Conservation (phyloP, 2,113 vertebrate genomes). For the Mirza zaza region DNA sequence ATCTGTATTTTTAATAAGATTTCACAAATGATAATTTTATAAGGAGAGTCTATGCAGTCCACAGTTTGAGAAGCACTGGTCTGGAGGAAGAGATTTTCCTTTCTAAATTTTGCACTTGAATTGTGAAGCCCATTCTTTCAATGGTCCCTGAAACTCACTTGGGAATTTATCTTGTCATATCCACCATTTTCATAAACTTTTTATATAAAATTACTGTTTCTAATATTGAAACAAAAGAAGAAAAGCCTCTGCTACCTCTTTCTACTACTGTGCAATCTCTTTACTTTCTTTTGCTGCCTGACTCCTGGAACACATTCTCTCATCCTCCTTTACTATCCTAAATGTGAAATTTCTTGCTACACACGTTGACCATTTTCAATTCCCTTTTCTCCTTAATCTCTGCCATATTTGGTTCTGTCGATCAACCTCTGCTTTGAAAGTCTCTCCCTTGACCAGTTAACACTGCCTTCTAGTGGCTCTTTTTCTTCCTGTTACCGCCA, state of each 20-base stretch:
- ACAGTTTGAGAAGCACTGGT: not conserved
- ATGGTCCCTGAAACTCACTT: not conserved
- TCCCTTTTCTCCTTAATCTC: not conserved
- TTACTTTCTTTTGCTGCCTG: conserved; percentile 24
- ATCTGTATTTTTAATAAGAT: conserved; percentile 14
- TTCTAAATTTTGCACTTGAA: not conserved
- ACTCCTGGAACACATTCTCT: not conserved
- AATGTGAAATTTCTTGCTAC: conserved; percentile 24
- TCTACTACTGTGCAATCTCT: not conserved
- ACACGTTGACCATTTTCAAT: not conserved
- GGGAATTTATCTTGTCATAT: not conserved
- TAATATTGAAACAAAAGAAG: conserved; percentile 14
- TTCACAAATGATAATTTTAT: not conserved
- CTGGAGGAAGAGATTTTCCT: not conserved
- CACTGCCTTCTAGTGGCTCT: conserved; percentile 73
- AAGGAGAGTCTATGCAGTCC: not conserved
- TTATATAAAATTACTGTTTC: conserved; percentile 1
- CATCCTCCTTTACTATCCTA: not conserved
- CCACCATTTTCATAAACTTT: not conserved
- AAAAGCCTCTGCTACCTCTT: not conserved
- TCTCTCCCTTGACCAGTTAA: conserved; percentile 55
- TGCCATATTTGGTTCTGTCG: conserved; percentile 9
- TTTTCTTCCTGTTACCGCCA: conserved; percentile 21
- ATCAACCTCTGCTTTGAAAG: not conserved
- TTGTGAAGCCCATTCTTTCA: not conserved